A percentile compares a stretch with the other conserved stretches of the same genome.
phyloP scores from a whole-genome alignment of 1,140 invertebrate species.

The Bombus polaris region DNA sequence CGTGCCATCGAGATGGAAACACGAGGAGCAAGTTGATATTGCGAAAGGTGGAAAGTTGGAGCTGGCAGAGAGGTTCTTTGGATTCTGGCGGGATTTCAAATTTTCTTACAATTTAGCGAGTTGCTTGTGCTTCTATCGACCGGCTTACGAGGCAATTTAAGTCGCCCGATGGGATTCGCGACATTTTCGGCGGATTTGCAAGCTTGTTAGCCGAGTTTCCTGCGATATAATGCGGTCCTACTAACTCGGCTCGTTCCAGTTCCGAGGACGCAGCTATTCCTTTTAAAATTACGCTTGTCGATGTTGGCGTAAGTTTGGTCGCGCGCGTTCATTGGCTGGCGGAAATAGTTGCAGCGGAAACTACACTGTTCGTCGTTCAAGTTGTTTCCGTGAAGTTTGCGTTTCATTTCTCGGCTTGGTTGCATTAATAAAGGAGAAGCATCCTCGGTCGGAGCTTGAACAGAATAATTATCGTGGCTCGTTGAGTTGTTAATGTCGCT shows the following conservation, averaged over 20 bases:
- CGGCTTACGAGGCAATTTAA: constrained; percentile 39
- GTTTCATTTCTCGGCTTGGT: constrained; percentile 13
- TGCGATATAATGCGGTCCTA: background rate
- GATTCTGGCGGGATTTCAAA: constrained; percentile 36
- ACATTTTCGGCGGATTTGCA: constrained; percentile 46
- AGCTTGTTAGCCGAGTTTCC: constrained; percentile 38
- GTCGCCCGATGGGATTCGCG: constrained; percentile 23
- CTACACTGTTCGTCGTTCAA: background rate
- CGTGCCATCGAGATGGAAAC: background rate
- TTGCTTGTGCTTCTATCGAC: background rate
- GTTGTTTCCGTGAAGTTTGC: background rate
- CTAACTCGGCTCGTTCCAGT: constrained; percentile 28
- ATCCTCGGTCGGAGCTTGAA: background rate
- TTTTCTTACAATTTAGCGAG: constrained; percentile 28
- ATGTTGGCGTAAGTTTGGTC: background rate
- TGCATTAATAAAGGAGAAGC: background rate
- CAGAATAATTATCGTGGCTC: background rate
- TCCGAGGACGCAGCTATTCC: constrained; percentile 1
- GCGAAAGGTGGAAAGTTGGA: background rate
- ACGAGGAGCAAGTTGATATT: background rate
- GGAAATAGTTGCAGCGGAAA: background rate
- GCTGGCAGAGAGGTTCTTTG: background rate
- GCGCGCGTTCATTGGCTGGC: no score
- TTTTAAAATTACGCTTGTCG: constrained; percentile 26
- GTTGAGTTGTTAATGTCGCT: background rate